phyloP scores from a whole-genome alignment of 1,140 invertebrate genomes.

The Ephestia elutella region DNA sequence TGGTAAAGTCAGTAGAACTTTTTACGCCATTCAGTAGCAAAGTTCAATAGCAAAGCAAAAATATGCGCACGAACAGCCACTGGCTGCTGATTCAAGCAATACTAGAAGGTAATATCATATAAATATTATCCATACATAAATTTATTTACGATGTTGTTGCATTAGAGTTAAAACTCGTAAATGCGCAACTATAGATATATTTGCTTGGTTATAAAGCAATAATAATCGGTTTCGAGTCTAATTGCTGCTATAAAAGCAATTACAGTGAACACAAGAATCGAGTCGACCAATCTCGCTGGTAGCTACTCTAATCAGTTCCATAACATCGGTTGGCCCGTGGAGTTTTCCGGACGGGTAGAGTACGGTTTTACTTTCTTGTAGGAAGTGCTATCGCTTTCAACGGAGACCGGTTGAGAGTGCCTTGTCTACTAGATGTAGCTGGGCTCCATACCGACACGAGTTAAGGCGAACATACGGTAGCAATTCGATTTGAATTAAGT shows the following conservation, averaged over 20 bases:
- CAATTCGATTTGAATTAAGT: too few species aligned
- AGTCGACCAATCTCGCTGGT: not conserved
- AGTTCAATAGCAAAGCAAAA: too few species aligned
- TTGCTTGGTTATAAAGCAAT: not conserved
- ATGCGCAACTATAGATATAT: not conserved
- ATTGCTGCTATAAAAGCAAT: not conserved
- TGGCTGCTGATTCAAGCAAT: too few species aligned
- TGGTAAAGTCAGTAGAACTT: too few species aligned
- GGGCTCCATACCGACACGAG: conserved; percentile 10
- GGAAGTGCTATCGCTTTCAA: conserved; percentile 71
- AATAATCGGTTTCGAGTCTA: not conserved
- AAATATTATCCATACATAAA: not conserved
- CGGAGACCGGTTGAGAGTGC: conserved; percentile 53
- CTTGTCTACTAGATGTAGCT: conserved; percentile 18
- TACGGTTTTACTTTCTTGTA: conserved; percentile 70
- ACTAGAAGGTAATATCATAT: not conserved
- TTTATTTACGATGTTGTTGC: not conserved
- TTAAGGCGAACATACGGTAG: not conserved
- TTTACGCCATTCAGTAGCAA: too few species aligned
- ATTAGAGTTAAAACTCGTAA: conserved; percentile 1
- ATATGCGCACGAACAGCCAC: too few species aligned
- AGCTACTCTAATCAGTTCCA: conserved; percentile 12
- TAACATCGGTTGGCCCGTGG: conserved; percentile 16
- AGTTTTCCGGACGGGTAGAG: conserved; percentile 52
- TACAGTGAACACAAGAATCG: not conserved